phyloP scores from a whole-genome alignment of 2,797 vertebrate genomes.

The Micrastur ruficollis region DNA sequence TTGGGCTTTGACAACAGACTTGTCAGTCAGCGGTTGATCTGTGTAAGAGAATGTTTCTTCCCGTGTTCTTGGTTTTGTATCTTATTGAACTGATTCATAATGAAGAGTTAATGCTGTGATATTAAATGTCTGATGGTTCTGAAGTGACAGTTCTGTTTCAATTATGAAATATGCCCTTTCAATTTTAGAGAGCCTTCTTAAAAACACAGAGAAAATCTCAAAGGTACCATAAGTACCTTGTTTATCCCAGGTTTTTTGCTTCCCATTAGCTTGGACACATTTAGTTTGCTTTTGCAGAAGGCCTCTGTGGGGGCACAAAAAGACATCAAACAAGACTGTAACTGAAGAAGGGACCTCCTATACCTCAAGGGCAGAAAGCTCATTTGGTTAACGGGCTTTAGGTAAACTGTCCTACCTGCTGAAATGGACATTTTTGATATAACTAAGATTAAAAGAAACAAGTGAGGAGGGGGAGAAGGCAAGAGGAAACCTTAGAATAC shows the following conservation, averaged over 20 bases:
- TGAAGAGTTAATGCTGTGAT: neutral
- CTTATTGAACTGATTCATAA: neutral
- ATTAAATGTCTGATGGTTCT: neutral
- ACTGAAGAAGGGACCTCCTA: neutral
- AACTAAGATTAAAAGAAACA: neutral
- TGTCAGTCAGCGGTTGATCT: neutral
- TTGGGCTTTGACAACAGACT: neutral
- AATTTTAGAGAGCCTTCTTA: neutral
- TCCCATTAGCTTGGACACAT: neutral
- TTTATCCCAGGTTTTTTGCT: neutral
- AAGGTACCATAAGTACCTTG: neutral
- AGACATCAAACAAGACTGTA: neutral
- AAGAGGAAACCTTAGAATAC: neutral
- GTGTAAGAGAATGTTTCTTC: neutral
- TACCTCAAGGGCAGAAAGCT: neutral
- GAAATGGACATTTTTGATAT: neutral
- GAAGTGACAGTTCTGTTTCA: neutral
- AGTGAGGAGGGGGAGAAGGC: neutral
- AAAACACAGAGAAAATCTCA: neutral
- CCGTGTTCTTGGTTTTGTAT: neutral
- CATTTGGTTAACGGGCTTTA: neutral
- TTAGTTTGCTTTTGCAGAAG: neutral
- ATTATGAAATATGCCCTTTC: neutral
- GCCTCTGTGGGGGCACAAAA: neutral
- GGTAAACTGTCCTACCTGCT: neutral